Conservation (phyloP, 92 coral and sea anemone genomes). For the Meandrina meandrites region DNA sequence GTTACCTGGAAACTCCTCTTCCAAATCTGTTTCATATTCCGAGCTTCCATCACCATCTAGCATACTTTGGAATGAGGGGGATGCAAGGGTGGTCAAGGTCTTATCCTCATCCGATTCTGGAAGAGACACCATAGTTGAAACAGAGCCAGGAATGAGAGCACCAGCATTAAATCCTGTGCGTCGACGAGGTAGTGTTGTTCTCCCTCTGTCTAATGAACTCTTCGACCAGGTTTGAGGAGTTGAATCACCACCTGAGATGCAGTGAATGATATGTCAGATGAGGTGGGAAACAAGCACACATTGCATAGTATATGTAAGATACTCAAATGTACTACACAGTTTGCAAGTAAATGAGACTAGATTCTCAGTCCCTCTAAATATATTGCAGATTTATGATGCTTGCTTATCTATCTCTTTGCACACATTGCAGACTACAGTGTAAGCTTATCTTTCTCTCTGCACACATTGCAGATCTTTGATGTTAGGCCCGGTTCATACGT, state of each 20-base stretch:
- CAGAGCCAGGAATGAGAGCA: slow-evolving; percentile 80
- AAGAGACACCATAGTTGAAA: slow-evolving; percentile 78
- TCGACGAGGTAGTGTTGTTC: slow-evolving; percentile 28
- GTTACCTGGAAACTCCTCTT: slow-evolving; percentile 86
- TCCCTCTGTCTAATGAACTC: slow-evolving; percentile 22
- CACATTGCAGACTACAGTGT: neutral
- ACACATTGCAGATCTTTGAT: too few relatives aligned
- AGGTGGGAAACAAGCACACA: neutral
- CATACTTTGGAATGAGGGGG: slow-evolving; percentile 73
- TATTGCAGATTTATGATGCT: too few relatives aligned
- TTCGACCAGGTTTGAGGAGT: neutral
- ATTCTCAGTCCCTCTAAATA: neutral
- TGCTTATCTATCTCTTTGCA: neutral
- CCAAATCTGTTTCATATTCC: slow-evolving; percentile 94
- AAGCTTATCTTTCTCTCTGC: too few relatives aligned
- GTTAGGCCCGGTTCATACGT: neutral
- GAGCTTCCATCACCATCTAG: slow-evolving; percentile 63
- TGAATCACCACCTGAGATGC: neutral
- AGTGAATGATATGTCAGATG: neutral
- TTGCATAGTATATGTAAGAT: neutral
- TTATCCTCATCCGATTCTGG: slow-evolving; percentile 66
- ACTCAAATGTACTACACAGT: neutral
- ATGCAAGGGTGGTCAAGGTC: neutral
- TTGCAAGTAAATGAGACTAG: too few relatives aligned
- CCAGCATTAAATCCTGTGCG: slow-evolving; percentile 64